Conservation (phyloP, 2,888 invertebrate genomes). For the Dasypolia templi region DNA sequence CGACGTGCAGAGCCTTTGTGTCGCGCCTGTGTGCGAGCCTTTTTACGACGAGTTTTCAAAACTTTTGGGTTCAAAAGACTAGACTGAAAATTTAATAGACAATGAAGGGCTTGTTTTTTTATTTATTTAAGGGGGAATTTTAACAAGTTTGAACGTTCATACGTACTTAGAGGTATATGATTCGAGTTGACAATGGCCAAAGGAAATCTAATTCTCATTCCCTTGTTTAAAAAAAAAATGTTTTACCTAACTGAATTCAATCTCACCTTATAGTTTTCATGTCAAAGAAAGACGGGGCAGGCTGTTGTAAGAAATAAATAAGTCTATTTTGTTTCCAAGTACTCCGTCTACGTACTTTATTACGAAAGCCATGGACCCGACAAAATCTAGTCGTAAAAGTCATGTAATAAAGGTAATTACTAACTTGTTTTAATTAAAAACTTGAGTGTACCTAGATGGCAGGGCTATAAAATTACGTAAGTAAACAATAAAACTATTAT, state of each 20-base stretch:
- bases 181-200: not conserved
- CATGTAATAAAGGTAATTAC: constrained; percentile 19
- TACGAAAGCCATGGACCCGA: constrained; percentile 15
- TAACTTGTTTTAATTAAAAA: constrained; percentile 42
- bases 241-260: not conserved
- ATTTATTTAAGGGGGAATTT: too few relatives aligned
- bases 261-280: not conserved
- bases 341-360: not conserved
- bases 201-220: not conserved
- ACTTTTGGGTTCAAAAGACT: not conserved
- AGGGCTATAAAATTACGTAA: constrained; percentile 28
- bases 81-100: not conserved
- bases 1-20: too few relatives aligned
- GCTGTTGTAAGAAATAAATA: not conserved
- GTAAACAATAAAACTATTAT: constrained; percentile 33
- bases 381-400: constrained; percentile 20
- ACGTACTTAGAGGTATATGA: not conserved
- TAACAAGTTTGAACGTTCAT: not conserved
- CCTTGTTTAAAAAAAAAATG: not conserved
- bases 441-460: constrained; percentile 10
- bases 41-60: too few relatives aligned
- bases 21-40: too few relatives aligned
- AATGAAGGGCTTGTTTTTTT: not conserved
- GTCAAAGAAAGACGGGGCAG: not conserved
- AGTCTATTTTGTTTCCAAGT: constrained; percentile 12